These are phyloP conservation scores for Telmatochromis brichardi DNA, from an alignment of 2,113 vertebrate genomes.

Conservation along the genomic window DNA sequence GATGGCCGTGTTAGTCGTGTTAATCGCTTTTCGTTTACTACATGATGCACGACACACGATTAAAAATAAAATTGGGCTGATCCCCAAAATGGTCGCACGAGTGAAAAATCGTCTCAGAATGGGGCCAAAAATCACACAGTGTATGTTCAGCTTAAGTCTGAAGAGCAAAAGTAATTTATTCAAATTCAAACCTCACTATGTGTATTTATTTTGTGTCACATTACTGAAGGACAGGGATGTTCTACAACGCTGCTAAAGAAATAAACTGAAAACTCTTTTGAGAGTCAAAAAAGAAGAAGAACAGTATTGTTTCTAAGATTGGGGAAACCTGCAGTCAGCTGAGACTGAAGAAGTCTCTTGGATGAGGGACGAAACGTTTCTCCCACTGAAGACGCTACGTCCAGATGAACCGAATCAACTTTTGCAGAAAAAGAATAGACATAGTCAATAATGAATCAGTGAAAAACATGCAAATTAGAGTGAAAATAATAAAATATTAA, in stretches of 20 bases:
- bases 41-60: fast-evolving
- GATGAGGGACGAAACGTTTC: background rate
- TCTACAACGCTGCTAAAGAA: background rate
- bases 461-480: background rate
- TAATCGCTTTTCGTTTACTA: background rate
- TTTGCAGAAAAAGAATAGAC: background rate
- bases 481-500: background rate
- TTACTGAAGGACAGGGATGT: background rate
- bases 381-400: background rate
- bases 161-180: slow-evolving; percentile 11
- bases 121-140: background rate
- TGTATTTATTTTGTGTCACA: background rate
- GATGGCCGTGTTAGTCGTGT: background rate
- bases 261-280: background rate
- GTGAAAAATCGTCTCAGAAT: background rate
- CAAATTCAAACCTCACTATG: background rate
- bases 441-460: background rate
- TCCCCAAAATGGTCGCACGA: background rate
- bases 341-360: background rate
- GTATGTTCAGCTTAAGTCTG: background rate
- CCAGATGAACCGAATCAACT: background rate
- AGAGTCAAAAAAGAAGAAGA: background rate
- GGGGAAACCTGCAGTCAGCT: background rate
- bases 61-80: background rate
- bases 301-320: background rate